Percentiles rank a stretch among this genome's conserved stretches.
Conservation (phyloP, 2,888 invertebrate species). For the Gymnosoma rotundatum region DNA sequence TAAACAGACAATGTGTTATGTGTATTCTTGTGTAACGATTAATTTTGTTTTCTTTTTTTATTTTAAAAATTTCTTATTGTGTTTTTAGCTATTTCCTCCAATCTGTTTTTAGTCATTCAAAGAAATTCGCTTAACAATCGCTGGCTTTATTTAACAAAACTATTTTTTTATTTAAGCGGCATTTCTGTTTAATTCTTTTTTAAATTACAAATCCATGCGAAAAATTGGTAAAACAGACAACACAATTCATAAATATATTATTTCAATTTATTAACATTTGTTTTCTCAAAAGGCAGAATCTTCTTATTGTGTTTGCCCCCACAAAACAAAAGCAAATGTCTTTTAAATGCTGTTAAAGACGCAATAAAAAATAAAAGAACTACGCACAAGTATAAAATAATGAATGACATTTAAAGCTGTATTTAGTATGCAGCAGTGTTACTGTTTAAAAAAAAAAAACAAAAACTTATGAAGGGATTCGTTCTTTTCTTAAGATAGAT, state of each 20-base stretch:
- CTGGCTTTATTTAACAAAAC: not conserved
- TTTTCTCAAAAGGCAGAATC: conserved; percentile 9
- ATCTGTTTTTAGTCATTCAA: too few species aligned
- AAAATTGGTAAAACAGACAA: conserved; percentile 35
- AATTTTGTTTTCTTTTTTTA: too few species aligned
- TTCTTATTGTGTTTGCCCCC: not conserved
- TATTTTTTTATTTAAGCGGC: not conserved
- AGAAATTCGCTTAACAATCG: too few species aligned
- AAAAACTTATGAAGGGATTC: conserved; percentile 32
- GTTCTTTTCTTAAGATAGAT: conserved; percentile 19
- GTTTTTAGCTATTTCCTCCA: too few species aligned
- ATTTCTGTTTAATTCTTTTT: conserved; percentile 4
- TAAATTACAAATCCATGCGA: not conserved
- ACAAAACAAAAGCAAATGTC: conserved; percentile 31
- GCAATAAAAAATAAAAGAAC: conserved; percentile 5
- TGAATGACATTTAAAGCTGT: conserved; percentile 56
- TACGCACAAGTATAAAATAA: conserved; percentile 37
- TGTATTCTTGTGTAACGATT: too few species aligned
- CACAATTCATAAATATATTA: conserved; percentile 34
- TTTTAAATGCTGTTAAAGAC: conserved; percentile 14
- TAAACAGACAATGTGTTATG: too few species aligned
- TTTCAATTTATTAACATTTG: conserved; percentile 18
- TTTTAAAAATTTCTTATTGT: too few species aligned
- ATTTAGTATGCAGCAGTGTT: conserved; percentile 58
- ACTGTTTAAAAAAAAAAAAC: not conserved